phyloP scores from a whole-genome alignment of 1,140 invertebrate genomes.

The Sycophila sp. region DNA sequence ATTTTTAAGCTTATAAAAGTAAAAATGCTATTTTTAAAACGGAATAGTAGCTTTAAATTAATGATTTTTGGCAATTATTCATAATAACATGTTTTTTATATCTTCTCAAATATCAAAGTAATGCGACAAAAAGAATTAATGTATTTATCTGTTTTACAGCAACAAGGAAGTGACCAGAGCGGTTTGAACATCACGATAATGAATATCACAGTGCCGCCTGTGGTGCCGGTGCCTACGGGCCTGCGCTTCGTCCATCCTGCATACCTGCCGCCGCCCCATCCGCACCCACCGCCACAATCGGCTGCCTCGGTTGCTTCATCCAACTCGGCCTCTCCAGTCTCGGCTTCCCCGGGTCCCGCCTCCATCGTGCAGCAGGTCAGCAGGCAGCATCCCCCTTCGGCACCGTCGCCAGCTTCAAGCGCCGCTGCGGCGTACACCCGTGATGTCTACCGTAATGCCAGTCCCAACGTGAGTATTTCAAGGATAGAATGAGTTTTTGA shows the following conservation, averaged over 20 bases:
- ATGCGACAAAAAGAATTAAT: neutral
- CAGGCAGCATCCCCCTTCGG: constrained; percentile 30
- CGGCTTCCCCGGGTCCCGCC: constrained; percentile 34
- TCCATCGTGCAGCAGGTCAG: constrained; percentile 15
- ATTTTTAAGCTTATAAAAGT: too few relatives aligned
- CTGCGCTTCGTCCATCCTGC: constrained; percentile 61
- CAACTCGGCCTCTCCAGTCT: constrained; percentile 42
- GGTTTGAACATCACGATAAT: constrained; percentile 36
- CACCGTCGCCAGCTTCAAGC: constrained; percentile 45
- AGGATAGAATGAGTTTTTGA: too few relatives aligned
- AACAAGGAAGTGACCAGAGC: constrained; percentile 17
- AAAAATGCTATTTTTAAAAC: too few relatives aligned
- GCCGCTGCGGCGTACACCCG: constrained; percentile 53
- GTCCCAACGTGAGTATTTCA: constrained; percentile 56
- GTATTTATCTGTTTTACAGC: constrained; percentile 4
- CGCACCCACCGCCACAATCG: constrained; percentile 37
- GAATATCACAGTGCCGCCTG: constrained; percentile 36
- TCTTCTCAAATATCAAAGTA: too few relatives aligned
- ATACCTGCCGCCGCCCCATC: constrained; percentile 50
- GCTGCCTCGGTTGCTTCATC: constrained; percentile 18
- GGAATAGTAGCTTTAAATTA: too few relatives aligned
- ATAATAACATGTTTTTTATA: too few relatives aligned
- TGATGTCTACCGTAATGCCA: constrained; percentile 59
- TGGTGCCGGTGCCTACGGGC: constrained; percentile 47
- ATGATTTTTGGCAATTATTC: too few relatives aligned